A percentile compares a stretch with the other conserved stretches of the same genome.
Evolutionary conservation across 35 echinoderm and acorn worm species (phyloP).

Genomic region (Apostichopus parvimensis): DNA sequence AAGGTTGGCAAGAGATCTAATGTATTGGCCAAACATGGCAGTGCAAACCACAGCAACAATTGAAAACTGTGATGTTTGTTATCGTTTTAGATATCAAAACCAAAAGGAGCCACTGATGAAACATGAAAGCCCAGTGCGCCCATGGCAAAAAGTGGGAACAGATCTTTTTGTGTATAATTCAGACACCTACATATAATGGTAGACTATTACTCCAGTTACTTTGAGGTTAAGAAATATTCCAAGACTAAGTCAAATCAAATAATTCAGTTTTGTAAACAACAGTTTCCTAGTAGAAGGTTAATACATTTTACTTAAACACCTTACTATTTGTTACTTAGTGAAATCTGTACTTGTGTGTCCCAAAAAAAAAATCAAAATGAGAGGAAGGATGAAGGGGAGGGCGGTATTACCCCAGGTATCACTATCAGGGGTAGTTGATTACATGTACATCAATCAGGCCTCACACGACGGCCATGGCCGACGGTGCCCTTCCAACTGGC

Average conservation of each 20-base stretch:
- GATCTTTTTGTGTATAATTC: background rate
- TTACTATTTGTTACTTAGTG: too few species aligned
- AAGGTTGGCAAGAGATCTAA: too few species aligned
- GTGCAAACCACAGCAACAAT: background rate
- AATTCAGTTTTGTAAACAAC: conserved; percentile 19
- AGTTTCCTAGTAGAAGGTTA: background rate
- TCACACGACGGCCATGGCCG: too few species aligned
- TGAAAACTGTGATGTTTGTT: conserved; percentile 34
- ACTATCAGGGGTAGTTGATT: too few species aligned
- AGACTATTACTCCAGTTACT: conserved; percentile 26
- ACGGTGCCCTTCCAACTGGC: too few species aligned
- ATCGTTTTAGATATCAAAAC: conserved; percentile 43
- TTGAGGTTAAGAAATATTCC: background rate
- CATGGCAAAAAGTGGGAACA: conserved; percentile 28
- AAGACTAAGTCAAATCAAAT: background rate
- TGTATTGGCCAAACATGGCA: too few species aligned
- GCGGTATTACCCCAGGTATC: too few species aligned
- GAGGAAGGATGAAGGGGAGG: too few species aligned
- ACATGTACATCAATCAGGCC: too few species aligned
- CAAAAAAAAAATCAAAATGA: too few species aligned
- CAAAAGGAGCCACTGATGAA: conserved; percentile 48
- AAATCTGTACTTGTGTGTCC: too few species aligned
- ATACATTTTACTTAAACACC: too few species aligned
- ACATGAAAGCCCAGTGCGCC: conserved; percentile 41
- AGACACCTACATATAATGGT: conserved; percentile 1